phyloP scores from a whole-genome alignment of 2,888 invertebrate genomes.

The Folsomia candida region DNA sequence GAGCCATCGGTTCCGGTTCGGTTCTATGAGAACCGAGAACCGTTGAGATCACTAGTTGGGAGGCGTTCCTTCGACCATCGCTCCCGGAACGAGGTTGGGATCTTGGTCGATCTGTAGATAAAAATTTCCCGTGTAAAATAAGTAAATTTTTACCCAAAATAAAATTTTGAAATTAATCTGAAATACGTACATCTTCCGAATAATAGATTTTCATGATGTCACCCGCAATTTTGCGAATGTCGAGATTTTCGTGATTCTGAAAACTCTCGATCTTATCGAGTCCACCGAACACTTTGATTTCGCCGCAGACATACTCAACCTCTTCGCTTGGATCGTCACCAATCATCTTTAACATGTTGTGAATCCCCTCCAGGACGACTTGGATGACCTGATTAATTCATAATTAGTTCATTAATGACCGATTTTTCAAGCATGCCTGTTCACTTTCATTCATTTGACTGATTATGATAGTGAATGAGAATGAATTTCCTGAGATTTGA shows the following conservation, averaged over 20 bases:
- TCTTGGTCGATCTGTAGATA: slow-evolving; percentile 69
- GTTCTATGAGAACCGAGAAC: too few relatives aligned
- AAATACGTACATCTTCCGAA: slow-evolving; percentile 74
- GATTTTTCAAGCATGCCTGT: neutral
- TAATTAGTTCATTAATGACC: too few relatives aligned
- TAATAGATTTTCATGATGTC: slow-evolving; percentile 99
- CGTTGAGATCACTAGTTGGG: too few relatives aligned
- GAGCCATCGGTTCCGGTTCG: too few relatives aligned
- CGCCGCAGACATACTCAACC: slow-evolving; percentile 75
- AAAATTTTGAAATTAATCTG: neutral
- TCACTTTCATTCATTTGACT: too few relatives aligned
- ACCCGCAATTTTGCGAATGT: slow-evolving; percentile 97
- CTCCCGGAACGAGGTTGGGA: slow-evolving; percentile 71
- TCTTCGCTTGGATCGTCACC: slow-evolving; percentile 71
- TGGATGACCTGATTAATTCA: slow-evolving; percentile 59
- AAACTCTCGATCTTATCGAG: slow-evolving; percentile 95
- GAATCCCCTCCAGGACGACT: slow-evolving; percentile 93
- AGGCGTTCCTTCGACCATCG: slow-evolving; percentile 73
- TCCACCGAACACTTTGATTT: slow-evolving; percentile 96
- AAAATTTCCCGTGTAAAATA: slow-evolving; percentile 5
- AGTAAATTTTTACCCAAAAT: too few relatives aligned
- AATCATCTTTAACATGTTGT: slow-evolving; percentile 96
- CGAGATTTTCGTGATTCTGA: slow-evolving; percentile 97
- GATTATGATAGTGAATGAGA: too few relatives aligned
- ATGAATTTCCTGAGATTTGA: too few relatives aligned